These are phyloP conservation scores for Gambelia wislizenii DNA, from an alignment of 2,797 vertebrate species.

Conservation along the genomic window DNA sequence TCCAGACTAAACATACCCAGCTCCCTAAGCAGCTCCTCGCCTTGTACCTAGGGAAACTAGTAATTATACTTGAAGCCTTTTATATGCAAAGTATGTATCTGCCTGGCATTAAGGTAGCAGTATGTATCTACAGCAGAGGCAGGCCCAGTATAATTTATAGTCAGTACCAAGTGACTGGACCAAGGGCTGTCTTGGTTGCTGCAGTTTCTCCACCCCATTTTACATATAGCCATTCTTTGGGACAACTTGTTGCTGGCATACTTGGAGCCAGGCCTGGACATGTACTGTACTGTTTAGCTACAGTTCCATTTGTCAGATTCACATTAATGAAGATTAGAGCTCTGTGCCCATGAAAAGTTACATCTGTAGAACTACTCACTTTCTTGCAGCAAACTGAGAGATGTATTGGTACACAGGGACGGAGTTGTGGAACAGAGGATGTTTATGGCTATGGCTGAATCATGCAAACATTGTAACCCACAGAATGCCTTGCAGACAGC, in stretches of 20 bases:
- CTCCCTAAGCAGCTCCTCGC: no score
- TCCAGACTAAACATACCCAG: no score
- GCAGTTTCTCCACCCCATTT: background rate
- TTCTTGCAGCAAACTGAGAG: background rate
- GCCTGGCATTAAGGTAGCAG: no score
- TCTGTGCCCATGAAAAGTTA: background rate
- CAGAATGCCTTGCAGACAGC: no score
- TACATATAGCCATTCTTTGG: background rate
- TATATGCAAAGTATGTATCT: no score
- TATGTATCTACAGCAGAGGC: no score
- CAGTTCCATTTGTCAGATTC: background rate
- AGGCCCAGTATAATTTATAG: no score
- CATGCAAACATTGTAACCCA: no score
- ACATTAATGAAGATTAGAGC: background rate
- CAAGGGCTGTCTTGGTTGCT: background rate
- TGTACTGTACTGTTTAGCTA: background rate
- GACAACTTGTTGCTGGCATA: background rate
- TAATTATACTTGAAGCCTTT: no score
- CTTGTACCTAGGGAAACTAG: no score
- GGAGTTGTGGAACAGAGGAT: no score
- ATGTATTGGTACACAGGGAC: background rate
- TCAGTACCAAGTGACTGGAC: background rate
- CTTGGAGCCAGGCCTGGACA: background rate
- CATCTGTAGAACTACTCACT: background rate
- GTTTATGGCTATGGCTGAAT: no score